Conservation (phyloP, 2,113 vertebrate species). For the Dissostichus mawsoni region DNA sequence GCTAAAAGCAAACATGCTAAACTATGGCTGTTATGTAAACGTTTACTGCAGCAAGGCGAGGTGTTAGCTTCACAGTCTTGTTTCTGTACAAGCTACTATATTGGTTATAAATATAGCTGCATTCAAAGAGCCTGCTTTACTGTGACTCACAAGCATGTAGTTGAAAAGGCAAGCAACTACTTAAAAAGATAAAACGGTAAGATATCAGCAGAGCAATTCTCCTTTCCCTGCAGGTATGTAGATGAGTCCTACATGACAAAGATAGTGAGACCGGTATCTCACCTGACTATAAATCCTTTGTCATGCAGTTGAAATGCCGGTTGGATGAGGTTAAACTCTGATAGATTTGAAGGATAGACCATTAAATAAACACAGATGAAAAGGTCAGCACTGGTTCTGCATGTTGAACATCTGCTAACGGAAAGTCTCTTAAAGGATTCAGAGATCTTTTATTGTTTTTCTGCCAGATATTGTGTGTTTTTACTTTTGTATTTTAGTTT, state of each 20-base stretch:
- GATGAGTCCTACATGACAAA: slow-evolving; percentile 6
- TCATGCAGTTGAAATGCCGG: slow-evolving; percentile 2
- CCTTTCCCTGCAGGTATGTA: not conserved
- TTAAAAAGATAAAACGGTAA: no score
- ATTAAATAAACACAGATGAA: not conserved
- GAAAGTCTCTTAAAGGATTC: not conserved
- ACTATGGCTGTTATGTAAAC: not conserved
- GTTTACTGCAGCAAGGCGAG: not conserved
- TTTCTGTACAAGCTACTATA: not conserved
- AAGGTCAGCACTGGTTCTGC: no score
- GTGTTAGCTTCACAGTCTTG: slow-evolving; percentile 5
- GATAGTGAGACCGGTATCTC: not conserved
- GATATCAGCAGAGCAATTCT: not conserved
- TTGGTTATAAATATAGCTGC: not conserved
- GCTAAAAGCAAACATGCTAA: not conserved
- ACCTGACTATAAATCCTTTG: not conserved
- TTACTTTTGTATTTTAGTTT: not conserved
- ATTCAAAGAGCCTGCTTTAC: not conserved
- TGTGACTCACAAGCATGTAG: not conserved
- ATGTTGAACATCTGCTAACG: not conserved
- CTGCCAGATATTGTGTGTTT: not conserved
- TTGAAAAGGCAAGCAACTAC: not conserved
- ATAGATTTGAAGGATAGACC: not conserved
- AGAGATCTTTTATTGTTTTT: no score
- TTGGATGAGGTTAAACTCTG: not conserved